phyloP scores from a whole-genome alignment of 2,113 vertebrate genomes.

The Leptocoma aspasia region DNA sequence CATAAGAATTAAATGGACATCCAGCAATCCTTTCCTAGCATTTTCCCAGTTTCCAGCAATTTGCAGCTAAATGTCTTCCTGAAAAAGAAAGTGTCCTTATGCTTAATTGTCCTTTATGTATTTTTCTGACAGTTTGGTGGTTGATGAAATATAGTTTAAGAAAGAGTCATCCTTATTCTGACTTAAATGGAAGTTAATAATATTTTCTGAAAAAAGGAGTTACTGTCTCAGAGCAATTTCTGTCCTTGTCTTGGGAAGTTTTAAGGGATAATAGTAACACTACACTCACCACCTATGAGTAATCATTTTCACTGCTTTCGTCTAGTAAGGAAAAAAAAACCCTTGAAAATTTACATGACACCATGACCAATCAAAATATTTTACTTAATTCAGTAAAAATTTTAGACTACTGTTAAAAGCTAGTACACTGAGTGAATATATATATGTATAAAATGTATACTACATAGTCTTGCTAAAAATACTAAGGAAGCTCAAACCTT shows the following conservation, averaged over 20 bases:
- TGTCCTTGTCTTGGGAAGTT: background rate
- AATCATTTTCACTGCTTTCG: conserved; percentile 21
- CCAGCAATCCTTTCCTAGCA: background rate
- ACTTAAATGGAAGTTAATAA: background rate
- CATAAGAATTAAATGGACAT: background rate
- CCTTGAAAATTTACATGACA: background rate
- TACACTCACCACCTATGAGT: conserved; percentile 27
- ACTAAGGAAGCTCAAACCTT: background rate
- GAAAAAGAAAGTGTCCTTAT: background rate
- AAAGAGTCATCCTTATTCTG: background rate
- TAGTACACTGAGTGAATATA: background rate
- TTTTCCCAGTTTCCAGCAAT: background rate
- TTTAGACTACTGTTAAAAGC: background rate
- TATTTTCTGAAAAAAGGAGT: background rate
- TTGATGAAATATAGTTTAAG: background rate
- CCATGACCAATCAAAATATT: conserved; percentile 10
- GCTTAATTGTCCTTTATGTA: background rate
- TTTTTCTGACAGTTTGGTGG: background rate
- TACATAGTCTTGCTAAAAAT: background rate
- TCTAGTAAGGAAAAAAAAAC: background rate
- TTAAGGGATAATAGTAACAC: conserved; percentile 27
- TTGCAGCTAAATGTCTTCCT: background rate
- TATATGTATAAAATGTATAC: background rate
- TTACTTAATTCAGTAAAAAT: background rate
- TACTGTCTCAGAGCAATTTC: background rate